Evolutionary conservation across 1,140 invertebrate genomes (phyloP), one percentile per base, ranked within the genome.

Genomic region (Drosophila burlai): DNA sequence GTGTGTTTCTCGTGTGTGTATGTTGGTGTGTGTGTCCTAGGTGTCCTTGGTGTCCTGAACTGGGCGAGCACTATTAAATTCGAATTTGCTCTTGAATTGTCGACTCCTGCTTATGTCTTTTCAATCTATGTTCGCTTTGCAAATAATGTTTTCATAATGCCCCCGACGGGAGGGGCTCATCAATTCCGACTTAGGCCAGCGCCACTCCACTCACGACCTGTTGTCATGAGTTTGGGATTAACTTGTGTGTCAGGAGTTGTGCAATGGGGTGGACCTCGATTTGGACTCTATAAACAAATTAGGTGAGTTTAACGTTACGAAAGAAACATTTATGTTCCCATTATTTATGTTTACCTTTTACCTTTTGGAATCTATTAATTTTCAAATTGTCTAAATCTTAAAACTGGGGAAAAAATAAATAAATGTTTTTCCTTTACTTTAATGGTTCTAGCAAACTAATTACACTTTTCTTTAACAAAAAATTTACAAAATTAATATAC

Each of bases 141-240:
- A 42, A 58, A 42, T 59, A 69, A 81, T 65, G 57, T 66, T 64
- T 80, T 72, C 63, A 78, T 89, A 81, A 89, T 73, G 77, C 61
- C 67, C 67, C 55, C 21, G 10, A 63, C 36, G 73, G 75, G 75
- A 52, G 82, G 73, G 65, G 34, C 74, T 29, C 81, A 89, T 87
- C 64, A 84, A 81, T 79, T 79, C 78, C 61, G 55, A 71, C 65
- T 87, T 89, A 84, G 71, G 43, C 46, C 62, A 64, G 47, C 9
- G 45, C 59, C 49, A 52, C 38, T 71, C 74, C 55, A 40, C 61
- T 58, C 64, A 49, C 43, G 77, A 78, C 38, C 64, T 78, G 75
- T 78, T 71, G 75, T 59, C 29, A 78, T 77, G 75, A 40, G 50
- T 78, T 47, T 29, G 15, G 64, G 75, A 77, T 77, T 77, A 62